Evolutionary conservation across 2,797 vertebrate genomes (phyloP).

Genomic region (Gambelia wislizenii): DNA sequence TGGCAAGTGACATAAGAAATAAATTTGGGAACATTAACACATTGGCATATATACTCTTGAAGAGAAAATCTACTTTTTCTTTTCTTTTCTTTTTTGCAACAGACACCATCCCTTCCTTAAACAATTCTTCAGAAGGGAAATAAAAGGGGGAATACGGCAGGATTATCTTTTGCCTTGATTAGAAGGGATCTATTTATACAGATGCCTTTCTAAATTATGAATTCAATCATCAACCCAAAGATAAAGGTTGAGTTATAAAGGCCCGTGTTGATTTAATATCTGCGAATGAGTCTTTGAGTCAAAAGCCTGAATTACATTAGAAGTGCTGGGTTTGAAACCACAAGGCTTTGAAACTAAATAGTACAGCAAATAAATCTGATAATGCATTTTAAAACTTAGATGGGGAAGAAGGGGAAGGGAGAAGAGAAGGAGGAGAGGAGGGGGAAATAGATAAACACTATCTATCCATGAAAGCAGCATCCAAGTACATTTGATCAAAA

Average conservation of each 20-base stretch:
- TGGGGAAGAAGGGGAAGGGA: conserved; percentile 41
- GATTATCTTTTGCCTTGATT: conserved; percentile 67
- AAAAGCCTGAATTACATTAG: conserved; percentile 73
- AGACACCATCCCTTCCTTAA: neutral
- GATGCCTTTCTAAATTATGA: conserved; percentile 70
- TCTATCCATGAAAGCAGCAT: conserved; percentile 70
- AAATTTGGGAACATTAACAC: neutral
- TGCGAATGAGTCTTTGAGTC: conserved; percentile 65
- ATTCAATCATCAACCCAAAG: conserved; percentile 70
- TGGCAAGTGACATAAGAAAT: neutral
- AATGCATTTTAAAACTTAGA: conserved; percentile 72
- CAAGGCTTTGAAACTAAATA: conserved; percentile 73
- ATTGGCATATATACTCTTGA: neutral
- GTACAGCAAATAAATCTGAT: conserved; percentile 76
- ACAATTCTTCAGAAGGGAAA: neutral
- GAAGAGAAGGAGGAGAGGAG: rapidly evolving
- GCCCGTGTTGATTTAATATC: conserved; percentile 77
- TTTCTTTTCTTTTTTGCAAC: neutral
- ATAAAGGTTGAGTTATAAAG: conserved; percentile 74
- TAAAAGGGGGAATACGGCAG: neutral
- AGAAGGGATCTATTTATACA: conserved; percentile 68
- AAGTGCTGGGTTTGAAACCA: conserved; percentile 66
- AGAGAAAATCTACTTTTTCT: conserved; percentile 22
- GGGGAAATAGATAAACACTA: conserved; percentile 67
- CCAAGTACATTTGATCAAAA: conserved; percentile 71